Evolutionary conservation across 53 echinoderm and acorn worm genomes (phyloP).

Genomic region (Crossaster papposus): DNA sequence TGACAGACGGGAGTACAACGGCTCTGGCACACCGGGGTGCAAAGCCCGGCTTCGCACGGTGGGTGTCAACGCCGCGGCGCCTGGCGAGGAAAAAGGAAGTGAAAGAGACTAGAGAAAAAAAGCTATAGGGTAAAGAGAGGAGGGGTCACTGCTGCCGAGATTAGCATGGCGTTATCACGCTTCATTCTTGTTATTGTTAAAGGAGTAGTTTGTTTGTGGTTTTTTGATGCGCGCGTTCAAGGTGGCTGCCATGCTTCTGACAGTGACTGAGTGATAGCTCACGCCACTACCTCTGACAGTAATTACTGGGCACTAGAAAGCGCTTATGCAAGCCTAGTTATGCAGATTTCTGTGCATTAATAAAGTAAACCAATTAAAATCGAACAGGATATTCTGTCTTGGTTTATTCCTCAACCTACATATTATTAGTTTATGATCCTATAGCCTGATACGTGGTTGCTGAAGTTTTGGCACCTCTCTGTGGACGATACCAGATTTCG

Average conservation of each 20-base stretch:
- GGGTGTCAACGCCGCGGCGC: background rate
- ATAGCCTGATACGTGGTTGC: background rate
- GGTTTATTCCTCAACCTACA: background rate
- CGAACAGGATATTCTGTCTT: background rate
- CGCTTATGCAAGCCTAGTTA: no score
- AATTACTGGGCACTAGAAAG: no score
- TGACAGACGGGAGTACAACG: background rate
- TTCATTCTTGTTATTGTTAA: no score
- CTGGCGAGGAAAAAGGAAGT: background rate
- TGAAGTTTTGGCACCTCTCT: background rate
- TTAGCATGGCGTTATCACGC: background rate
- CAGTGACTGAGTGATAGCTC: no score
- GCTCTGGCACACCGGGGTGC: constrained; percentile 5
- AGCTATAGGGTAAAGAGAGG: no score
- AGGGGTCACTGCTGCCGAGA: background rate
- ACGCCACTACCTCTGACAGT: no score
- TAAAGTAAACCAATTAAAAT: background rate
- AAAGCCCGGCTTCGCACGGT: background rate
- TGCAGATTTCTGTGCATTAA: no score
- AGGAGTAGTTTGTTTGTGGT: no score
- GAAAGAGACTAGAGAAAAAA: background rate
- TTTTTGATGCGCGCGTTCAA: no score
- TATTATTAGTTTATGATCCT: background rate
- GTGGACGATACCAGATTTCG: background rate
- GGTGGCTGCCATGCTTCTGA: no score